These are phyloP conservation scores for Drosophila dives DNA, from an alignment of 2,888 invertebrate species.

Conservation along the genomic window DNA sequence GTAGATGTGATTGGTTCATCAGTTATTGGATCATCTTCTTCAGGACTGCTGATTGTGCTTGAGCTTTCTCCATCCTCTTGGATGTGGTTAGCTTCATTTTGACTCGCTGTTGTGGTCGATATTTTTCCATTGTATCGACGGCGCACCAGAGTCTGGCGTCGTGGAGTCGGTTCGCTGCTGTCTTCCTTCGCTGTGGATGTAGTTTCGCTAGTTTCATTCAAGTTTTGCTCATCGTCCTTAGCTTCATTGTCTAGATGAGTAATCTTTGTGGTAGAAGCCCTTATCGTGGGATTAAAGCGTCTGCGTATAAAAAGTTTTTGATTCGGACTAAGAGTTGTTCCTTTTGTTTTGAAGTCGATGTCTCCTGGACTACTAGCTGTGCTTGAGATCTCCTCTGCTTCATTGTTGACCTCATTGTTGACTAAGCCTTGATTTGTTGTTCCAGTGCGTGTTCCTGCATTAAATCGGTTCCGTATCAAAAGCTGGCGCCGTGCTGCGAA, in stretches of 20 bases:
- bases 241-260: not conserved
- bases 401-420: not conserved
- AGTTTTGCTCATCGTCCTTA: not conserved
- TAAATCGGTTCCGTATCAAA: slow-evolving; percentile 1
- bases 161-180: not conserved
- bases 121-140: slow-evolving; percentile 15
- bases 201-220: not conserved
- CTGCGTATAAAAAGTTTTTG: slow-evolving; percentile 6
- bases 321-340: not conserved
- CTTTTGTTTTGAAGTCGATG: not conserved
- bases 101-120: not conserved
- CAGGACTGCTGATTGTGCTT: not conserved
- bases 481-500: not conserved
- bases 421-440: not conserved
- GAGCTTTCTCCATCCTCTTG: not conserved
- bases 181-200: not conserved
- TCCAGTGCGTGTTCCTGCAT: not conserved
- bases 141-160: not conserved
- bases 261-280: not conserved
- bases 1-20: slow-evolving; percentile 5
- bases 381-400: not conserved
- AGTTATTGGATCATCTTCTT: not conserved
- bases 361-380: not conserved
- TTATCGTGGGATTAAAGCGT: slow-evolving; percentile 1
- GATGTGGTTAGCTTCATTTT: not conserved